These are phyloP conservation scores for Heliocidaris tuberculata DNA, from an alignment of 35 echinoderm and acorn worm species.

Conservation along the genomic window DNA sequence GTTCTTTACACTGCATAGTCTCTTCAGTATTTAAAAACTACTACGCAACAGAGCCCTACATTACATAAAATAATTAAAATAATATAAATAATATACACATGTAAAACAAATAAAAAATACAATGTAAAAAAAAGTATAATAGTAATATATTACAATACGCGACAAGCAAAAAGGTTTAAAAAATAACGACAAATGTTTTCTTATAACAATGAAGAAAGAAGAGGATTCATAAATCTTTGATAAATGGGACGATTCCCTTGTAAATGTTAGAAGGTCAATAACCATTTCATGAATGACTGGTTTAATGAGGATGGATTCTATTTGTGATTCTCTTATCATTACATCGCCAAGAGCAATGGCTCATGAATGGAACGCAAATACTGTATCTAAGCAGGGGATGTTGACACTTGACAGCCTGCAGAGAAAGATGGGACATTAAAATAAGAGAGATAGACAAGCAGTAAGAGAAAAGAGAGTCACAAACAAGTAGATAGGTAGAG, in stretches of 20 bases:
- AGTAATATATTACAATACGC: too few species aligned
- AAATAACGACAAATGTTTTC: too few species aligned
- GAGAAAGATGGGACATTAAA: not conserved
- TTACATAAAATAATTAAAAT: too few species aligned
- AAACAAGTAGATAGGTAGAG: not conserved
- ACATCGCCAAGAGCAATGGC: slow-evolving; percentile 5
- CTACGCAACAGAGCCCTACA: too few species aligned
- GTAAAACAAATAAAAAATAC: too few species aligned
- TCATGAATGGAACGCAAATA: slow-evolving; percentile 37
- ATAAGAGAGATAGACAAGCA: not conserved
- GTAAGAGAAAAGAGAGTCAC: not conserved
- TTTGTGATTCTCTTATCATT: not conserved
- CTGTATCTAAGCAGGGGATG: not conserved
- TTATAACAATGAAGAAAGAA: too few species aligned
- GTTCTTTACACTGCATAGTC: too few species aligned
- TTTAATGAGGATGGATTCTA: not conserved
- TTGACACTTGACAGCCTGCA: not conserved
- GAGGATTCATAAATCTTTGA: too few species aligned
- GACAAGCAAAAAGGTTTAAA: too few species aligned
- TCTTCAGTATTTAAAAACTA: too few species aligned
- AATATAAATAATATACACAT: too few species aligned
- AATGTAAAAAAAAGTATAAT: too few species aligned
- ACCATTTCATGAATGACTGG: not conserved
- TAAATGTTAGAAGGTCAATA: not conserved
- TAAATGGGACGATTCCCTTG: not conserved